These are phyloP conservation scores for Acromyrmex charruanus DNA, from an alignment of 1,140 invertebrate genomes.

Conservation along the genomic window DNA sequence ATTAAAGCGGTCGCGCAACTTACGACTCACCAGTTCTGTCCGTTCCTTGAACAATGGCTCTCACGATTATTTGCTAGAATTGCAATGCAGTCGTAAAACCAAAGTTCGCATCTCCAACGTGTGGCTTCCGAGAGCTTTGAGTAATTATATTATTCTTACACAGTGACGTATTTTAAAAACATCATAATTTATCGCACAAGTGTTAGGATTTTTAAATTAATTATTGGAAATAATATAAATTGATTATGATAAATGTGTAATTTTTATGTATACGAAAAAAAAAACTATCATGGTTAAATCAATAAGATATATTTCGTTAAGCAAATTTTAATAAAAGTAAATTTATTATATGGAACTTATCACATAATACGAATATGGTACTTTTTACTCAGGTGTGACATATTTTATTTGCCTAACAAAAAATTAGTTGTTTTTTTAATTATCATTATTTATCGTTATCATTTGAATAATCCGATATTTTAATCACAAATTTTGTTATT, in stretches of 20 bases:
- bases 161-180: neutral
- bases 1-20: constrained; percentile 55
- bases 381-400: too few species aligned
- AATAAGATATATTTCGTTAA: too few species aligned
- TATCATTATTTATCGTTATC: too few species aligned
- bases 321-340: too few species aligned
- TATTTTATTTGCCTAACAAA: too few species aligned
- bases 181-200: neutral
- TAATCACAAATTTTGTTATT: too few species aligned
- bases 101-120: neutral
- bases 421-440: too few species aligned
- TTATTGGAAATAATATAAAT: neutral
- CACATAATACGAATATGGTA: too few species aligned
- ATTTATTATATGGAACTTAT: too few species aligned
- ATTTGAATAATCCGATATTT: too few species aligned
- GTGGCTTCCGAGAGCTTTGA: neutral
- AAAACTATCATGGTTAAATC: too few species aligned
- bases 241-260: neutral
- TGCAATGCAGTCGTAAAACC: constrained; percentile 24
- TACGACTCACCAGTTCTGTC: constrained; percentile 11
- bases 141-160: neutral
- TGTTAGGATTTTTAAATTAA: neutral
- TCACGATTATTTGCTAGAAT: constrained; percentile 38
- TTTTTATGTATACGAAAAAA: neutral
- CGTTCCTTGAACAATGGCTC: constrained; percentile 4